Conservation (phyloP, 2,888 invertebrate species). For the Pristionchus fissidentatus region DNA sequence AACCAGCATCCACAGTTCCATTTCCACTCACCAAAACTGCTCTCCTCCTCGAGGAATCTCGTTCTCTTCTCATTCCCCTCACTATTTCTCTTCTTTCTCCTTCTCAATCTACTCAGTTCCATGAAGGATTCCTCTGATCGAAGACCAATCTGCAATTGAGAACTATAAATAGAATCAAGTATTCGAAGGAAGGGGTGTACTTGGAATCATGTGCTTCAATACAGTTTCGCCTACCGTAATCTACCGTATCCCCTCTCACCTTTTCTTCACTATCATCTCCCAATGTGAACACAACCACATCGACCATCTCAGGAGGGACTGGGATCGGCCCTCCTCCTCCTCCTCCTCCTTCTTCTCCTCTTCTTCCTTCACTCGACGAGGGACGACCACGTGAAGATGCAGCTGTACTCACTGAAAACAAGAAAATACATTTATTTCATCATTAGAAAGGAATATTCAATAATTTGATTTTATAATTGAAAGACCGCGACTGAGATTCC, state of each 20-base stretch:
- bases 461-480: too few species aligned
- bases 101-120: slow-evolving; percentile 67
- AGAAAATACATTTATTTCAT: background rate
- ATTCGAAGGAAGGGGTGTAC: too few species aligned
- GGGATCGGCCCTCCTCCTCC: background rate
- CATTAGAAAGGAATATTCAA: too few species aligned
- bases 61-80: slow-evolving; percentile 66
- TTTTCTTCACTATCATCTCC: slow-evolving; percentile 45
- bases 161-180: background rate
- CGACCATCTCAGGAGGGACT: slow-evolving; percentile 52
- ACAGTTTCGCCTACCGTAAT: background rate
- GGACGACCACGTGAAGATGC: slow-evolving; percentile 15
- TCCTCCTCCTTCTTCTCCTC: background rate
- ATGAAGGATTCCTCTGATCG: slow-evolving; percentile 75
- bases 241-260: background rate
- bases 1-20: too few species aligned
- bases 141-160: slow-evolving; percentile 69
- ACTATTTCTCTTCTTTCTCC: slow-evolving; percentile 54
- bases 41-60: slow-evolving; percentile 62
- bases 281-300: slow-evolving; percentile 52
- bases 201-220: too few species aligned
- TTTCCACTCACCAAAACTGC: slow-evolving; percentile 58
- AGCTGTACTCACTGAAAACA: slow-evolving; percentile 51
- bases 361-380: background rate
- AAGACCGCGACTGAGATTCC: too few species aligned